Conservation (phyloP, 1,140 invertebrate genomes). For the Octopus sinensis region DNA sequence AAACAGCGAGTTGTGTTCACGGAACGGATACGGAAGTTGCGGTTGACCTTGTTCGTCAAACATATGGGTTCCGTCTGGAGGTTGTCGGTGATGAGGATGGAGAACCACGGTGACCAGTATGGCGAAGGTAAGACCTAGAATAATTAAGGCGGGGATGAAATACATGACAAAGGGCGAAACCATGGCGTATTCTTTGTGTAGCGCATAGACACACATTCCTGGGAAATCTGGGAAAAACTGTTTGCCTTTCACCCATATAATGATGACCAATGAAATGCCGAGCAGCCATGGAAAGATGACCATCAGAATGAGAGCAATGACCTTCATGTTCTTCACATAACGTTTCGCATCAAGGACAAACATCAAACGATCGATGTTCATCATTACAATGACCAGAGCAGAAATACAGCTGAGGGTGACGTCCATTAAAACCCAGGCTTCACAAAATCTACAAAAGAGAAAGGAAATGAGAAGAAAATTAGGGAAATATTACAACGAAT, state of each 20-base stretch:
- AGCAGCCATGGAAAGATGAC: slow-evolving; percentile 6
- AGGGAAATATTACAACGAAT: no score
- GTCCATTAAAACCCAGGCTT: slow-evolving; percentile 6
- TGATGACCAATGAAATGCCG: not conserved
- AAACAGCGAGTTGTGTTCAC: not conserved
- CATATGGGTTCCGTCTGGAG: not conserved
- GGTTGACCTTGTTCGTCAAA: slow-evolving; percentile 4
- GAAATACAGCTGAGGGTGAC: not conserved
- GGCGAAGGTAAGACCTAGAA: slow-evolving; percentile 5
- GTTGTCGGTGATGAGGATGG: not conserved
- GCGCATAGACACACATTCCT: slow-evolving; percentile 4
- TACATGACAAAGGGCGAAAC: slow-evolving; percentile 10
- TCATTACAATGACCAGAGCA: not conserved
- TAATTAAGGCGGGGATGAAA: slow-evolving; percentile 7
- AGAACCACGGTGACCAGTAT: slow-evolving; percentile 1
- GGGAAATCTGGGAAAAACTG: not conserved
- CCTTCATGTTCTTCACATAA: slow-evolving; percentile 6
- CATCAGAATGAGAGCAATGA: slow-evolving; percentile 9
- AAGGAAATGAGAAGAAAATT: not conserved
- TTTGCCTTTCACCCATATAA: slow-evolving; percentile 1
- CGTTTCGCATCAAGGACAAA: slow-evolving; percentile 1
- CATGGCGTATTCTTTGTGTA: slow-evolving; percentile 6
- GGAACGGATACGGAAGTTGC: slow-evolving; percentile 8
- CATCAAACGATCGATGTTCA: slow-evolving; percentile 5
- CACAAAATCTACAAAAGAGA: not conserved